Conservation (phyloP, 2,113 vertebrate species). For the Rhinogobius similis region DNA sequence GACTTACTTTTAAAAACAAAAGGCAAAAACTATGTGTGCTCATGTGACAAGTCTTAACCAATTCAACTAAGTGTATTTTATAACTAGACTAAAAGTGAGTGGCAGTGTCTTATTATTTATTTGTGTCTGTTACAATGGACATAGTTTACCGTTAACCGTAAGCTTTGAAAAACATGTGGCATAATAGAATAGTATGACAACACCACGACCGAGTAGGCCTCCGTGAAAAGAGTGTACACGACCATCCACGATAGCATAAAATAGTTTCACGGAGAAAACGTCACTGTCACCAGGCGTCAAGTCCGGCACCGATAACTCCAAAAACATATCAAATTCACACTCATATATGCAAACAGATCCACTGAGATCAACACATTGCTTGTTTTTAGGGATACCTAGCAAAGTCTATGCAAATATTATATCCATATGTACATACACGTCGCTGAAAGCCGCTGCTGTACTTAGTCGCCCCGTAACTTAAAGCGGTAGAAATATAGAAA, state of each 20-base stretch:
- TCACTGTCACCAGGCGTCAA: constrained; percentile 46
- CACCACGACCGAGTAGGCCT: constrained; percentile 71
- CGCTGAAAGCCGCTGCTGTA: constrained; percentile 64
- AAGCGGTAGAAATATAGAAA: constrained; percentile 77
- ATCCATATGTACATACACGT: constrained; percentile 78
- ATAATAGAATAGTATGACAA: constrained; percentile 59
- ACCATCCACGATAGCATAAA: constrained; percentile 72
- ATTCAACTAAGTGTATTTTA: constrained; percentile 22
- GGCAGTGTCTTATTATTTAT: constrained; percentile 51
- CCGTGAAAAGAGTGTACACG: constrained; percentile 66
- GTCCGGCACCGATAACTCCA: constrained; percentile 58
- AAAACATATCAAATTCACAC: constrained; percentile 75
- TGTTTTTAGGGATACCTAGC: constrained; percentile 79
- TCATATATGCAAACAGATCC: constrained; percentile 78
- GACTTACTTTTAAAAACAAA: constrained; percentile 32
- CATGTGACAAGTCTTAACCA: constrained; percentile 28
- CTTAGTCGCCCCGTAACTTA: constrained; percentile 62
- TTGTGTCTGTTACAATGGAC: constrained; percentile 30
- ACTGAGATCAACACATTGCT: constrained; percentile 79
- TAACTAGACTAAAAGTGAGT: constrained; percentile 49
- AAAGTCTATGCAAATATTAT: constrained; percentile 82
- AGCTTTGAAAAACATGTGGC: constrained; percentile 44
- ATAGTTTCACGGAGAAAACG: constrained; percentile 67
- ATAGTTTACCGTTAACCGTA: constrained; percentile 42
- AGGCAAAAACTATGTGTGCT: constrained; percentile 37